Base-by-base conservation (phyloP, 1,140 invertebrate genomes). In the Drosophila azteca region DNA sequence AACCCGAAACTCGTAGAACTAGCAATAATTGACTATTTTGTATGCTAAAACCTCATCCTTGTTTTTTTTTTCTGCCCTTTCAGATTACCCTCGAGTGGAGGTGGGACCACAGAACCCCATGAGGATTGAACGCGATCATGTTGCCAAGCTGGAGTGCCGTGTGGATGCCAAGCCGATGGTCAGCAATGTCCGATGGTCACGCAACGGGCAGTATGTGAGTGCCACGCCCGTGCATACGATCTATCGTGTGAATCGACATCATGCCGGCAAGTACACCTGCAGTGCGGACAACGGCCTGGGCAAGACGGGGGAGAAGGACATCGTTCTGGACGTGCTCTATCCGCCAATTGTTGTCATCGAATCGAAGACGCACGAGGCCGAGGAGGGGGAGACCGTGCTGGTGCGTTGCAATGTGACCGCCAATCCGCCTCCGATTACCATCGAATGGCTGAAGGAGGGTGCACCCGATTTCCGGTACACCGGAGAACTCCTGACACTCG, bases 81-180 rank as follows among this genome's bases (percentile, higher is more conserved):
- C 92, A 97, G 96, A 98, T 93, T 97, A 96, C 91, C 97, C 97
- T 1, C 93, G 97, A 15, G 96, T 98, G 3, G 94, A 95, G 75
- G 96, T 98, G 15, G 97, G 96, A 0, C 96, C 97, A 6, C 96
- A 97, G 90, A 98, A 98, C 90, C 97, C 97, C 0, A 75, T 98
- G 24, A 94, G 95, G 77, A 95, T 98, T 1, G 96, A 97, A 92
- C 94, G 95, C 17, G 97, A 97, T 84, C 95, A 94, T 11, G 95
- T 95, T 6, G 96, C 96, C 0, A 95, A 94, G 1, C 93, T 98
- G 83, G 95, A 95, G 51, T 98, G 97, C 84, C 94, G 95, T 63
- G 97, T 98, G 0, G 96, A 98, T 77, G 95, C 97, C 3, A 98
- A 98, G 87, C 97, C 97, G 2, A 93, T 94, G 82, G 96, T 97